Percentiles rank a stretch among this genome's conserved stretches.
These are phyloP conservation scores for Atractosteus spatula DNA, from an alignment of 2,113 vertebrate species.

Conservation along the genomic window DNA sequence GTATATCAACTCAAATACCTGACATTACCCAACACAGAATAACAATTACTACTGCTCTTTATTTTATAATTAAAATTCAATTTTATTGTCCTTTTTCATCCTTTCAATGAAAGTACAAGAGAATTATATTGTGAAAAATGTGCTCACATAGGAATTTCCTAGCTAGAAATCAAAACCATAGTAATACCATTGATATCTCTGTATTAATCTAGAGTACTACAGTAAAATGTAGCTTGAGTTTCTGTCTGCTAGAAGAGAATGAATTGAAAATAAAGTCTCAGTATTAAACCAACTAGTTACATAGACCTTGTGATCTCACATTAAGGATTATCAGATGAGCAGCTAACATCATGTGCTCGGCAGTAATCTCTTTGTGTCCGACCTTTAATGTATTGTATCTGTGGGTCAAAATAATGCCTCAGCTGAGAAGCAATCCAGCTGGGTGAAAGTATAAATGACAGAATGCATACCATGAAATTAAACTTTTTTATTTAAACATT, in stretches of 20 bases:
- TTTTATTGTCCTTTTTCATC: too few species aligned
- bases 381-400: background rate
- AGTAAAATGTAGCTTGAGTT: too few species aligned
- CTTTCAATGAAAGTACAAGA: too few species aligned
- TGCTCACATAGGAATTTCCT: too few species aligned
- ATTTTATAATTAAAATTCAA: too few species aligned
- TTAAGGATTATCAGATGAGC: constrained; percentile 55
- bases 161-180: background rate
- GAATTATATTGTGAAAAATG: too few species aligned
- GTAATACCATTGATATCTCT: constrained; percentile 27
- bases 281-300: constrained; percentile 24
- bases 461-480: background rate
- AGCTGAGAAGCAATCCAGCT: background rate
- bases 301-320: constrained; percentile 60
- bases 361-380: constrained; percentile 52
- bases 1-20: too few species aligned
- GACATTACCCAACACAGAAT: too few species aligned
- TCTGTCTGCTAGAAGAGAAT: too few species aligned
- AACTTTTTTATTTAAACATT: background rate
- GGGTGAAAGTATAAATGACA: background rate
- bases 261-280: background rate
- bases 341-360: constrained; percentile 56
- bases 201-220: too few species aligned
- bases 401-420: background rate
- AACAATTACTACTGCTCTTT: too few species aligned